Base-by-base conservation (phyloP, 2,888 invertebrate genomes). In the Trachelus tabidus region DNA sequence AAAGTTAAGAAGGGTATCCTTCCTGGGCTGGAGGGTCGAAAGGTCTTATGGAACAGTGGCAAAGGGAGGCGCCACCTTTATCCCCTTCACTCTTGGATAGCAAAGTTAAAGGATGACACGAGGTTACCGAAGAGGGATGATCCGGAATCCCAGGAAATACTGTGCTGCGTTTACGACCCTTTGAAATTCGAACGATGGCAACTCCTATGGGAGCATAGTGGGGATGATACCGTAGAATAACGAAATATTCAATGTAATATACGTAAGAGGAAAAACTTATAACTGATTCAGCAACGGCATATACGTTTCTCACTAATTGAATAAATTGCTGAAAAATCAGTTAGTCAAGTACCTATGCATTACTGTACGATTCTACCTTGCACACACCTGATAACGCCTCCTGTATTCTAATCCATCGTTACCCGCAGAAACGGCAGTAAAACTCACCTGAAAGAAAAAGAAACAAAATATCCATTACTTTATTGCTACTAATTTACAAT, bases 51-150 rank as follows among this genome's bases (percentile, higher is more conserved):
- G 56, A 23, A 56, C 56, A 23, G 56, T 56, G 56, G 56, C 56
- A 23, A 56, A 56, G 9, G 56, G 23, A 9, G 23, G 56, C 56
- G 56, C 56, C 56, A 56, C 34, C 71, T 34, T 71, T 71, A 33
- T 34, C 71, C 34, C 31, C 71, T 71, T 71, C 31, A 23, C 15
- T 71, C 34, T 34, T 34, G 71, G 34, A 71, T 33, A 12, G 31
- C 31, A 71, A 71, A 71, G 71, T 71, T 71, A 71, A 71, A 34
- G 71, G 71, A 31, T 71, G 71, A 71, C 71, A 34, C 33, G 34
- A 31, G 71, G 71, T 71, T 34, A 2, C 33, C 33, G 31, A 71
- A 31, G 33, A 34, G 34, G 71, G 31, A 56, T 56, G 56, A 56
- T 56, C 56, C 23, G 56, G 56, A 56, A 56, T 56, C 56, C 23